Percentiles rank a stretch among this genome's conserved stretches.
These are phyloP conservation scores for Plecotus auritus DNA, from an alignment of 2,113 vertebrate species.

Conservation along the genomic window DNA sequence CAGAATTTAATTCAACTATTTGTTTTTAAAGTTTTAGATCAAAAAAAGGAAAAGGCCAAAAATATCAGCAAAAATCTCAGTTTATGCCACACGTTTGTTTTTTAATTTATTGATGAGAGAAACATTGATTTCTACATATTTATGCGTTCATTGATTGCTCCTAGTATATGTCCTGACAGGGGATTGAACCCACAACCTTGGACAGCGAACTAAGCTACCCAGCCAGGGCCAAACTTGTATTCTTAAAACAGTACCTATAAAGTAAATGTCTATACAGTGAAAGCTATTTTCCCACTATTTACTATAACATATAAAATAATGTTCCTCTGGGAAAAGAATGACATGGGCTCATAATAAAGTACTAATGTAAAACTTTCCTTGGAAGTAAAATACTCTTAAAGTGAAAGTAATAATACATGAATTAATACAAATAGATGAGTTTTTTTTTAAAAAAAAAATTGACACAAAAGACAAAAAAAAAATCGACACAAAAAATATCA, in stretches of 20 bases:
- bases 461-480: neutral
- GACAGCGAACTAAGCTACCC: neutral
- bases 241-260: conserved; percentile 20
- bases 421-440: neutral
- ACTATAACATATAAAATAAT: neutral
- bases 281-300: conserved; percentile 8
- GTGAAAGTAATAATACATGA: neutral
- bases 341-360: conserved; percentile 20
- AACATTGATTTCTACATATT: neutral
- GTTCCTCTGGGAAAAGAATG: neutral
- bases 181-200: neutral
- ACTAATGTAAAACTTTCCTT: conserved; percentile 19
- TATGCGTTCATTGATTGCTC: neutral
- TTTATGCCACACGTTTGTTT: conserved; percentile 22
- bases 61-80: neutral
- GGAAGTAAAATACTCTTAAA: conserved; percentile 24
- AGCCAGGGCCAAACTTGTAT: neutral
- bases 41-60: conserved; percentile 12
- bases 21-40: neutral
- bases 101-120: neutral
- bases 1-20: conserved; percentile 11
- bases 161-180: neutral
- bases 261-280: neutral
- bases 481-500: neutral
- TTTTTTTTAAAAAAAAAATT: neutral